Evolutionary conservation across 2,113 vertebrate species (phyloP).

Genomic region (Callocephalon fimbriatum): DNA sequence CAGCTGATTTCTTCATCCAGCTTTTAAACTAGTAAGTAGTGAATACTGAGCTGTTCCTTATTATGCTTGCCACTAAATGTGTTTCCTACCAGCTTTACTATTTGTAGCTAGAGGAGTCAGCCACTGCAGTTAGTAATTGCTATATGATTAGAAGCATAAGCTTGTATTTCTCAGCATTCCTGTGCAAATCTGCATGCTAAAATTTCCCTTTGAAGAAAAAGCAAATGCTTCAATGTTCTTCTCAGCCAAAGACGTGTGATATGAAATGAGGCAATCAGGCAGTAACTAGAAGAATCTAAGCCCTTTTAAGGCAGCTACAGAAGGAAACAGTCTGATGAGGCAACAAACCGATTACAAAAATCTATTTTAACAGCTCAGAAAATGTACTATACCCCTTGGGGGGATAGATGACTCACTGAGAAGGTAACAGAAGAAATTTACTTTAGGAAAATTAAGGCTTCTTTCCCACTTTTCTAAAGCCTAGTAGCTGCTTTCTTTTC

Average conservation of each 20-base stretch:
- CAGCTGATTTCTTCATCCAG: neutral
- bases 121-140: neutral
- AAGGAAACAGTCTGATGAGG: neutral
- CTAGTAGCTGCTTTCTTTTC: neutral
- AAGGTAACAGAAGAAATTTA: neutral
- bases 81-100: neutral
- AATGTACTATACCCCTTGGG: neutral
- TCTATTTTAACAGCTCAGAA: constrained; percentile 34
- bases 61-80: neutral
- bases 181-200: neutral
- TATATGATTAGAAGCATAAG: neutral
- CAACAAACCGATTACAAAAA: constrained; percentile 12
- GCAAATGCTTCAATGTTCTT: neutral
- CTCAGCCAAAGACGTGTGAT: neutral
- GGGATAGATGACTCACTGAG: neutral
- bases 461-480: neutral
- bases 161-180: neutral
- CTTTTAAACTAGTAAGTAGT: neutral
- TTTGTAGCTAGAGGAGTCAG: neutral
- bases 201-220: neutral
- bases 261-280: constrained; percentile 19
- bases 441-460: neutral
- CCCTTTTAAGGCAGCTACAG: constrained; percentile 38
- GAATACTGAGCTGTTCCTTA: neutral
- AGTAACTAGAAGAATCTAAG: constrained; percentile 38